Percentiles rank a stretch among this genome's conserved stretches.
phyloP scores from a whole-genome alignment of 2,113 vertebrate species.

The Siniperca knerii region DNA sequence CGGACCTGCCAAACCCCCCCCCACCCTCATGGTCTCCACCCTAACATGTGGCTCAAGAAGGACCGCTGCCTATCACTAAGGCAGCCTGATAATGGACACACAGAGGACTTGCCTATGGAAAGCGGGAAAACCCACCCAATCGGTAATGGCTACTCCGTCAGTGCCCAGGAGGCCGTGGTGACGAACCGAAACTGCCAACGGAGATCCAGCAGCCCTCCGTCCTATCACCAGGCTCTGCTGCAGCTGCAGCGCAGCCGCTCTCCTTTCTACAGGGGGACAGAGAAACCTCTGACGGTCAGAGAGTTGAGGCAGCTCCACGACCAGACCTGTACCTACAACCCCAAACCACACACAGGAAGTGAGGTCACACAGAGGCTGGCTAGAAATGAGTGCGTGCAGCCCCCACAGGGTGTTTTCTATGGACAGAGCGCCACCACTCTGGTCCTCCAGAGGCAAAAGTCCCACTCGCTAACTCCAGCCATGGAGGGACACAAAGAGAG shows the following conservation, averaged over 20 bases:
- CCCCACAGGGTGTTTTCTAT: slow-evolving; percentile 81
- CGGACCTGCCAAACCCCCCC: slow-evolving; percentile 67
- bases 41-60: slow-evolving; percentile 86
- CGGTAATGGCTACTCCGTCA: slow-evolving; percentile 4
- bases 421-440: slow-evolving; percentile 78
- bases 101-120: slow-evolving; percentile 53
- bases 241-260: slow-evolving; percentile 71
- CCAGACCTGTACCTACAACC: slow-evolving; percentile 32
- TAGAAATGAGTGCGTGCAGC: slow-evolving; percentile 39
- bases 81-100: slow-evolving; percentile 73
- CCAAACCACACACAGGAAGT: slow-evolving; percentile 37
- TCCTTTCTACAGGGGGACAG: slow-evolving; percentile 66
- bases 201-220: slow-evolving; percentile 66
- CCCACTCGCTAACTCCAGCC: slow-evolving; percentile 53
- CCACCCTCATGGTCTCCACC: slow-evolving; percentile 82
- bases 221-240: slow-evolving; percentile 78
- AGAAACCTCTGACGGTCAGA: slow-evolving; percentile 69
- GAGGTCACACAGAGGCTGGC: slow-evolving; percentile 23
- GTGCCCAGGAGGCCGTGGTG: background rate
- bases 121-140: slow-evolving; percentile 40
- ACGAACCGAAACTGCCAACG: slow-evolving; percentile 19
- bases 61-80: slow-evolving; percentile 84
- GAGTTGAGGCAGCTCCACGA: slow-evolving; percentile 69
- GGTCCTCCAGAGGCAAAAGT: slow-evolving; percentile 71
- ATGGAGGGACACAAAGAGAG: slow-evolving; percentile 38